These are phyloP conservation scores for Dryococelus australis DNA, from an alignment of 2,888 invertebrate genomes.

Conservation along the genomic window DNA sequence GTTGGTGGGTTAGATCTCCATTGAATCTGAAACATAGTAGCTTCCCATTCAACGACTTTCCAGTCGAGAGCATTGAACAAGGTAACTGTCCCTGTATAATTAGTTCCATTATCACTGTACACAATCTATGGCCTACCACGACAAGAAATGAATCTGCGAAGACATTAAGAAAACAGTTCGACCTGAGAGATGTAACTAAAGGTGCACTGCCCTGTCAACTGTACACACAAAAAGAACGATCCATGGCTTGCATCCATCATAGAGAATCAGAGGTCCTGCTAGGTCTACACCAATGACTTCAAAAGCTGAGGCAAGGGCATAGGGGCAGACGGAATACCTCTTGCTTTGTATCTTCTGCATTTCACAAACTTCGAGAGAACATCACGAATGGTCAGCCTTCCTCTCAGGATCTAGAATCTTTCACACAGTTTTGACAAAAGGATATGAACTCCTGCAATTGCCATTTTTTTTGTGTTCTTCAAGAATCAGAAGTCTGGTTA, in stretches of 20 bases:
- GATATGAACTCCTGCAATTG: neutral
- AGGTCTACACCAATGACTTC: no score
- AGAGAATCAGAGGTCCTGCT: conserved; percentile 54
- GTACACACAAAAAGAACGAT: conserved; percentile 56
- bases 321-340: no score
- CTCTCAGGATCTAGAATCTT: neutral
- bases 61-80: conserved; percentile 10
- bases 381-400: neutral
- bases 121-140: conserved; percentile 53
- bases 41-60: neutral
- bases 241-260: conserved; percentile 51
- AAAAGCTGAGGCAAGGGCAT: no score
- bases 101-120: neutral
- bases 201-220: conserved; percentile 54
- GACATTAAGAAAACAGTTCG: conserved; percentile 51
- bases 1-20: conserved; percentile 55
- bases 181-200: conserved; percentile 52
- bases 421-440: neutral
- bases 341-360: no score
- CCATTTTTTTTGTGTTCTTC: neutral
- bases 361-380: no score
- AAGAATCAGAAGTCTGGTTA: neutral
- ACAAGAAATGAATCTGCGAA: conserved; percentile 53
- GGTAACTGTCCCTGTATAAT: neutral
- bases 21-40: neutral